Percentiles rank a stretch among this genome's conserved stretches.
Evolutionary conservation across 2,888 invertebrate genomes (phyloP).

Genomic region (Coenonympha glycerion): DNA sequence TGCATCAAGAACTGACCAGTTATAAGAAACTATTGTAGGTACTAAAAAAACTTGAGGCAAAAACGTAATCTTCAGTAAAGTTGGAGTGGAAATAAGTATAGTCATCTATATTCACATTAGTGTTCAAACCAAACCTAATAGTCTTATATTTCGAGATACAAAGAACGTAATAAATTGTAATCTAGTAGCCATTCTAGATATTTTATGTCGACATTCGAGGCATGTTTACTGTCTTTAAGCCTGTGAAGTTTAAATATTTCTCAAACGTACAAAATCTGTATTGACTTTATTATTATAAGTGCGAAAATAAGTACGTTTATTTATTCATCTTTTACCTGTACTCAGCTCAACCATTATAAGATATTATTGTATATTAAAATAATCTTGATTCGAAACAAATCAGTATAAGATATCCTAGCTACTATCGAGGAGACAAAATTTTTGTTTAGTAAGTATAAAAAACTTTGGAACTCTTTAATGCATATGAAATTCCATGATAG

Average conservation of each 20-base stretch:
- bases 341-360: too few relatives aligned
- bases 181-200: neutral
- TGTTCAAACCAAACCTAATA: neutral
- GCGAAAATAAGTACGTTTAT: too few relatives aligned
- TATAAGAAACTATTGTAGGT: neutral
- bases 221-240: neutral
- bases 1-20: too few relatives aligned
- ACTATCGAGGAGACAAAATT: too few relatives aligned
- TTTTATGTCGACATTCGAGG: neutral
- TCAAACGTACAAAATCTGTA: neutral
- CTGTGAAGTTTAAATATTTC: neutral
- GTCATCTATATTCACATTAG: constrained; percentile 1
- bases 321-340: too few relatives aligned
- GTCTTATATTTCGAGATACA: neutral
- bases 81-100: neutral
- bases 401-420: too few relatives aligned
- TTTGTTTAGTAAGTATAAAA: too few relatives aligned
- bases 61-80: neutral
- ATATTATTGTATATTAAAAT: too few relatives aligned
- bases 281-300: neutral
- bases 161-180: neutral
- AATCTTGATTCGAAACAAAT: too few relatives aligned
- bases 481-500: too few relatives aligned
- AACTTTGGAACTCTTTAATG: too few relatives aligned
- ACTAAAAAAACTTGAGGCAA: neutral